Evolutionary conservation across 2,888 invertebrate genomes (phyloP).

Genomic region (Tenthredo livida): DNA sequence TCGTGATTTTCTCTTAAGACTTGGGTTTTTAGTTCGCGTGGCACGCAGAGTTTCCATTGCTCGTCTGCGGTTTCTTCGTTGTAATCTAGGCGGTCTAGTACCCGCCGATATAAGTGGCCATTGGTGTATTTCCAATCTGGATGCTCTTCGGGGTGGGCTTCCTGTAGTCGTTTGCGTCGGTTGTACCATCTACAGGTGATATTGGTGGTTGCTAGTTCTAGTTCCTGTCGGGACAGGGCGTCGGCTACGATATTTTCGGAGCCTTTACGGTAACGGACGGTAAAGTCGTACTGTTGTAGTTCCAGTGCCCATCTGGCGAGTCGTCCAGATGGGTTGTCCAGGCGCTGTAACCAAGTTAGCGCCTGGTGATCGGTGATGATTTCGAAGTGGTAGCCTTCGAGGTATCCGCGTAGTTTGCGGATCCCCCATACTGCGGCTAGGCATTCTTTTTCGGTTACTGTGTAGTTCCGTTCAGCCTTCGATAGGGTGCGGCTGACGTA

Average conservation of each 20-base stretch:
- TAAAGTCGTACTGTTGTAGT: conserved; percentile 35
- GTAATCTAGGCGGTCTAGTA: neutral
- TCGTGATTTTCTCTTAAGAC: neutral
- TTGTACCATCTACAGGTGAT: neutral
- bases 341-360: conserved; percentile 55
- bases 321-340: conserved; percentile 53
- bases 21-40: neutral
- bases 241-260: conserved; percentile 2
- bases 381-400: conserved; percentile 50
- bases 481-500: neutral
- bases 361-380: conserved; percentile 54
- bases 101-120: neutral
- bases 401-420: conserved; percentile 46
- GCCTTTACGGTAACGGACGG: conserved; percentile 1
- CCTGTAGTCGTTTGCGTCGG: neutral
- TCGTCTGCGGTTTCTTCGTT: conserved; percentile 9
- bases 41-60: conserved; percentile 36
- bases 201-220: neutral
- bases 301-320: conserved; percentile 50
- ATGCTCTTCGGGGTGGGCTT: neutral
- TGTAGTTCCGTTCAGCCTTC: conserved; percentile 22
- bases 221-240: neutral
- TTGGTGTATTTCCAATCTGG: too few relatives aligned
- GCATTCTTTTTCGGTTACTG: conserved; percentile 40
- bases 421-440: conserved; percentile 45